A percentile compares a stretch with the other conserved stretches of the same genome.
phyloP scores from a whole-genome alignment of 2,797 vertebrate genomes.

The Hyperoplus immaculatus region DNA sequence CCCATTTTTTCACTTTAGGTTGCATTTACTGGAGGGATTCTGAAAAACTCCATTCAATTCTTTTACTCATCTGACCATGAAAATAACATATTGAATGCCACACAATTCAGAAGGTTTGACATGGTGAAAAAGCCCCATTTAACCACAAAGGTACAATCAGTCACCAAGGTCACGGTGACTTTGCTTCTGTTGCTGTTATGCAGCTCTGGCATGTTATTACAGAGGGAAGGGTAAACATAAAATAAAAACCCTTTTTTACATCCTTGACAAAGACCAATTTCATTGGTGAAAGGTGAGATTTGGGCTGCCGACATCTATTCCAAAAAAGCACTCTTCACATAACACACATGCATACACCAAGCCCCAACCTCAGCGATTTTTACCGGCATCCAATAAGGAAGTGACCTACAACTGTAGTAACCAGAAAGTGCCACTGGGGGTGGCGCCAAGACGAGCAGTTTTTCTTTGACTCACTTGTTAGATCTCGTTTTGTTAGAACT shows the following conservation, averaged over 20 bases:
- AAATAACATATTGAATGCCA: conserved; percentile 46
- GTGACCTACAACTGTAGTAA: no score
- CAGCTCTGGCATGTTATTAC: conserved; percentile 6
- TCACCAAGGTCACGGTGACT: conserved; percentile 50
- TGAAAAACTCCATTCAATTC: conserved; percentile 41
- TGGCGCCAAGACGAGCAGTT: no score
- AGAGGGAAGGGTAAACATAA: conserved; percentile 15
- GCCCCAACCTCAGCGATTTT: no score
- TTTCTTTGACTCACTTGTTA: no score
- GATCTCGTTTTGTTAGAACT: no score
- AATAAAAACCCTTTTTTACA: not conserved
- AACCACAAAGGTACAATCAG: conserved; percentile 27
- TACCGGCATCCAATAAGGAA: no score
- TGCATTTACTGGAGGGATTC: not conserved
- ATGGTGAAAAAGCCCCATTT: conserved; percentile 44
- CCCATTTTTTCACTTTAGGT: not conserved
- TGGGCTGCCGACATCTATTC: conserved; percentile 23
- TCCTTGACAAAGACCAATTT: conserved; percentile 50
- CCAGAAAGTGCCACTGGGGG: no score
- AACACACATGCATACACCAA: conserved; percentile 1
- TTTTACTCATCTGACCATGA: conserved; percentile 58
- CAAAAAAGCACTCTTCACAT: conserved; percentile 12
- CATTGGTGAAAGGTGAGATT: conserved; percentile 43
- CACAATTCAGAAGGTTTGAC: conserved; percentile 40
- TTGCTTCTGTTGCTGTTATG: conserved; percentile 30